A percentile compares a stretch with the other conserved stretches of the same genome.
phyloP scores from a whole-genome alignment of 2,888 invertebrate genomes.

The Acleris literana region DNA sequence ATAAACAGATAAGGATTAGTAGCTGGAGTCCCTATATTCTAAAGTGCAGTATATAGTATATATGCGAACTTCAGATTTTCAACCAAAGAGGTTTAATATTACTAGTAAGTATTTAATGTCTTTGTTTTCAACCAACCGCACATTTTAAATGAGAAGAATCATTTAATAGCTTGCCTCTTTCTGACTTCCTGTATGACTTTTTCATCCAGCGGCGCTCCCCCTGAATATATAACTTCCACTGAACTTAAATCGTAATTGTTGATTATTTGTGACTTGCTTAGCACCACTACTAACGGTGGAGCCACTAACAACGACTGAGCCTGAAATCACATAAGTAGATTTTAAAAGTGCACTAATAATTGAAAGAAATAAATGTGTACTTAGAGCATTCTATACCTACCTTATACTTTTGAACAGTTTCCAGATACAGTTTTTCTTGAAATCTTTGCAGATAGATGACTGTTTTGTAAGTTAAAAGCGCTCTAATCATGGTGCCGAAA shows the following conservation, averaged over 20 bases:
- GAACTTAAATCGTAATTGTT: slow-evolving; percentile 61
- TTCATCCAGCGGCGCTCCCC: slow-evolving; percentile 62
- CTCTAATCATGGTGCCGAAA: slow-evolving; percentile 46
- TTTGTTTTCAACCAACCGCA: too few species aligned
- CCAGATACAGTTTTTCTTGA: slow-evolving; percentile 55
- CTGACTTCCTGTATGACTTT: slow-evolving; percentile 50
- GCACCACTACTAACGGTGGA: slow-evolving; percentile 58
- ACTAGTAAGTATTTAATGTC: too few species aligned
- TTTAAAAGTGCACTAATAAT: too few species aligned
- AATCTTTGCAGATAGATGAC: slow-evolving; percentile 56
- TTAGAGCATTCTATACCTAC: slow-evolving; percentile 51
- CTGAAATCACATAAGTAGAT: slow-evolving; percentile 43
- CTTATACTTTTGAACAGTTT: slow-evolving; percentile 62
- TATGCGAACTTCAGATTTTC: too few species aligned
- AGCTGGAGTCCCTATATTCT: too few species aligned
- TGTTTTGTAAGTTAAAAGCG: slow-evolving; percentile 47
- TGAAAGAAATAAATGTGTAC: too few species aligned
- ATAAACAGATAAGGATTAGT: too few species aligned
- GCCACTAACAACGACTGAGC: slow-evolving; percentile 51
- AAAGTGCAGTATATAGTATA: too few species aligned
- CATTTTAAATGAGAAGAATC: too few species aligned
- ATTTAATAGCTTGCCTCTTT: slow-evolving; percentile 47
- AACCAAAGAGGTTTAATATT: too few species aligned
- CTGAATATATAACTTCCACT: slow-evolving; percentile 54
- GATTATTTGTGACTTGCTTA: slow-evolving; percentile 56